Conservation (phyloP, 2,888 invertebrate genomes). For the Scaeva pyrastri region DNA sequence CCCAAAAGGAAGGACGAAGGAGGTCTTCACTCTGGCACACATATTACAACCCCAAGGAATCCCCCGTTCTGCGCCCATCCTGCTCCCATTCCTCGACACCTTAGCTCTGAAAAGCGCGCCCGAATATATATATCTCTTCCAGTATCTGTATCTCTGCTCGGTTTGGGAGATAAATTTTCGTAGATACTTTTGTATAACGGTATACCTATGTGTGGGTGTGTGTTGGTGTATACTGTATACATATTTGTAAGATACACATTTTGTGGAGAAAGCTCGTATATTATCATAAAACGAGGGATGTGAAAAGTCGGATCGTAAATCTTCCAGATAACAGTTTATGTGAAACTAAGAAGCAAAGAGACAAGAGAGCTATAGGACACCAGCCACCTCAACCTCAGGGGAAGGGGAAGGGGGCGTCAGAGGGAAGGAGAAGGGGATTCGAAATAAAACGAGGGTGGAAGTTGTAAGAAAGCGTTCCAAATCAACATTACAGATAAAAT, state of each 20-base stretch:
- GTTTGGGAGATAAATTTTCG: slow-evolving; percentile 76
- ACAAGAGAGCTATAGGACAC: not conserved
- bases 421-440: slow-evolving; percentile 45
- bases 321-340: slow-evolving; percentile 85
- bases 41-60: slow-evolving; percentile 52
- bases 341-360: slow-evolving; percentile 83
- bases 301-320: slow-evolving; percentile 85
- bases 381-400: not conserved
- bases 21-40: slow-evolving; percentile 39
- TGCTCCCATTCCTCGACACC: not conserved
- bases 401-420: slow-evolving; percentile 77
- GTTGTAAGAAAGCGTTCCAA: slow-evolving; percentile 62
- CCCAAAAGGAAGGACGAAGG: too few species aligned
- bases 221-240: not conserved
- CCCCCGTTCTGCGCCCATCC: slow-evolving; percentile 53
- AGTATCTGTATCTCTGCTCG: slow-evolving; percentile 76
- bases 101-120: slow-evolving; percentile 31
- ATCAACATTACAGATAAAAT: slow-evolving; percentile 73
- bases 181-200: slow-evolving; percentile 72
- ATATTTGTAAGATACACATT: slow-evolving; percentile 72
- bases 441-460: slow-evolving; percentile 15
- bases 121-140: slow-evolving; percentile 57
- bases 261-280: slow-evolving; percentile 84
- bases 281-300: slow-evolving; percentile 84
- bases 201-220: slow-evolving; percentile 45